Percentiles rank a stretch among this genome's conserved stretches.
These are phyloP conservation scores for Alsophila aescularia DNA, from an alignment of 2,888 invertebrate species.

Conservation along the genomic window DNA sequence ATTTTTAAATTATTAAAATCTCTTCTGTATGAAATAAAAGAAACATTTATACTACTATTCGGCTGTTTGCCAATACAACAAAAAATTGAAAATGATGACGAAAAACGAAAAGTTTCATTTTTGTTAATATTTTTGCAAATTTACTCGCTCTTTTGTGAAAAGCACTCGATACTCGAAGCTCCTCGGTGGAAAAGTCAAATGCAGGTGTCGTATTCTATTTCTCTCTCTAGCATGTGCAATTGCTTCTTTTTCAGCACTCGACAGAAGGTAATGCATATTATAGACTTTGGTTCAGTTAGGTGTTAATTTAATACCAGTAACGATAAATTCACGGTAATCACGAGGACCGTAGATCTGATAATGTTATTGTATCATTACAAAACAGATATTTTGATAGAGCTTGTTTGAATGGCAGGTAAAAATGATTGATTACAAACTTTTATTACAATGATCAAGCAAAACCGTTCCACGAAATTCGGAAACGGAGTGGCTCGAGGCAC, in stretches of 20 bases:
- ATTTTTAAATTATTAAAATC: too few species aligned
- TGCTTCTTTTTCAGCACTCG: too few species aligned
- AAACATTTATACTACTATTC: too few species aligned
- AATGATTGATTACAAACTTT: constrained; percentile 36
- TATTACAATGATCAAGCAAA: constrained; percentile 47
- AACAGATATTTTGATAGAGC: constrained; percentile 1
- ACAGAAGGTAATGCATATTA: constrained; percentile 15
- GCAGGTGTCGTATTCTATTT: too few species aligned
- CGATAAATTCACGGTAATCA: constrained; percentile 61
- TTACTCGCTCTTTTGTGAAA: too few species aligned
- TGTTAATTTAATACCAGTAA: constrained; percentile 59
- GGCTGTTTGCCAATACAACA: too few species aligned
- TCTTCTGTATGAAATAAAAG: too few species aligned
- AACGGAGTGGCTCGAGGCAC: constrained; percentile 64
- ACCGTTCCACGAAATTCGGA: constrained; percentile 60
- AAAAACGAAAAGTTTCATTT: too few species aligned
- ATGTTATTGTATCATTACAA: not conserved
- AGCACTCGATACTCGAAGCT: not conserved
- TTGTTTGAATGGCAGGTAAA: constrained; percentile 10
- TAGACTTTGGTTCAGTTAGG: constrained; percentile 23
- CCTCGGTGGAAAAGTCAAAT: not conserved
- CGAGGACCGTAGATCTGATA: constrained; percentile 47
- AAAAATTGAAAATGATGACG: too few species aligned
- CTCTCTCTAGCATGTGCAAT: too few species aligned
- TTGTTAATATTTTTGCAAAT: too few species aligned